Conservation (phyloP, 2,113 vertebrate species). For the Cacatua alba region DNA sequence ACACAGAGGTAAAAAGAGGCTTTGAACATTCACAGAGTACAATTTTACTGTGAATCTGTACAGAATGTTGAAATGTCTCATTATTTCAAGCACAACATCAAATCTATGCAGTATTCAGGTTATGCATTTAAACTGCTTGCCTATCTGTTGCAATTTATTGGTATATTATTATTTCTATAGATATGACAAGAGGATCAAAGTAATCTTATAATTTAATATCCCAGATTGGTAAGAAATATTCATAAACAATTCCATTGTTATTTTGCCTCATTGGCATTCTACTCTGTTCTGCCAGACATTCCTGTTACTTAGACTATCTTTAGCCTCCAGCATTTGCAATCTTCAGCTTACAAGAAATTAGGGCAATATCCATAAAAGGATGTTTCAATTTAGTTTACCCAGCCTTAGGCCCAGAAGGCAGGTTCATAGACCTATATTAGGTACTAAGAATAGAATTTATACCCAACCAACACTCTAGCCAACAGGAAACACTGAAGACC, state of each 20-base stretch:
- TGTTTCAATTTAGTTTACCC: conserved; percentile 25
- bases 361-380: conserved; percentile 56
- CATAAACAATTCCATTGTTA: not conserved
- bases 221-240: not conserved
- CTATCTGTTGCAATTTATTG: not conserved
- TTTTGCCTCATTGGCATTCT: not conserved
- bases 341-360: conserved; percentile 25
- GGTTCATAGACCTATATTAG: conserved; percentile 12
- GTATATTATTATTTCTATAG: not conserved
- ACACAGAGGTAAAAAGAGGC: not conserved
- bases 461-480: not conserved
- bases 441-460: conserved; percentile 16
- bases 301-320: not conserved
- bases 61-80: not conserved
- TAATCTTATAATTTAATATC: not conserved
- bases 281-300: not conserved
- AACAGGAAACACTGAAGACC: not conserved
- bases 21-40: not conserved
- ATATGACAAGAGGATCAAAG: not conserved
- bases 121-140: not conserved
- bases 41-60: not conserved
- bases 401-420: conserved; percentile 8
- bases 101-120: not conserved
- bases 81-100: not conserved
- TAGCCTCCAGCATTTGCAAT: not conserved